Evolutionary conservation across 2,888 invertebrate species (phyloP), one percentile per base, ranked within the genome.

Genomic region (Leucophora obtusa): DNA sequence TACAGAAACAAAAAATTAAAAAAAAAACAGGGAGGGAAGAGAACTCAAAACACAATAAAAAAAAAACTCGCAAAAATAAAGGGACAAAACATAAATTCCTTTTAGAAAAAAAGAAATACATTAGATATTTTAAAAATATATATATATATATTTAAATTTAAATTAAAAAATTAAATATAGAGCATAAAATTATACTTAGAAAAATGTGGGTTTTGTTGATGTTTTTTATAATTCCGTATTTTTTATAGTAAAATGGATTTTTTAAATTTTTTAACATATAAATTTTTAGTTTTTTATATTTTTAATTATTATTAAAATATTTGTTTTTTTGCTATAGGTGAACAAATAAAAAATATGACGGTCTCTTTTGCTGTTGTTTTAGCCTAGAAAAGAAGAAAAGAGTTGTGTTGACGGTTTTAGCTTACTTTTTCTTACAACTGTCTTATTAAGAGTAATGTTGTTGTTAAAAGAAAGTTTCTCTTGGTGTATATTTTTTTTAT

Each of bases 141-240:
- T 68, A 51, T 70, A 47, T 70, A 58, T 70, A 47, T 71, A 71
- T 73, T 70, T 69, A 73, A 77, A 70, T 73, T 68, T 68, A 68
- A 68, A 53, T 54, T 60, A 74, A 65, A 66, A 70, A 53, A 62
- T 65, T 79, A 73, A 63, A 76, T 35, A 70, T 77, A 81, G 53
- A 73, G 56, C 54, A 77, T 77, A 77, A 80, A 76, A 81, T 81
- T 81, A 81, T 73, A 81, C 60, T 76, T 81, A 76, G 59, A 76
- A 74, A 79, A 73, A 47, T 81, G 76, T 76, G 50, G 68, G 54
- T 69, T 68, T 81, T 76, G 43, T n/a, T 47, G 43, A n/a, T 47
- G 4, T 38, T n/a, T 47, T 43, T 47, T 47, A 72, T 73, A 81
- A 73, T 81, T 73, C 76, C 76, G 60, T 81, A 69, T 56, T 28